Evolutionary conservation across 2,888 invertebrate genomes (phyloP), one percentile per base, ranked within the genome.

Genomic region (Erebia ligea): DNA sequence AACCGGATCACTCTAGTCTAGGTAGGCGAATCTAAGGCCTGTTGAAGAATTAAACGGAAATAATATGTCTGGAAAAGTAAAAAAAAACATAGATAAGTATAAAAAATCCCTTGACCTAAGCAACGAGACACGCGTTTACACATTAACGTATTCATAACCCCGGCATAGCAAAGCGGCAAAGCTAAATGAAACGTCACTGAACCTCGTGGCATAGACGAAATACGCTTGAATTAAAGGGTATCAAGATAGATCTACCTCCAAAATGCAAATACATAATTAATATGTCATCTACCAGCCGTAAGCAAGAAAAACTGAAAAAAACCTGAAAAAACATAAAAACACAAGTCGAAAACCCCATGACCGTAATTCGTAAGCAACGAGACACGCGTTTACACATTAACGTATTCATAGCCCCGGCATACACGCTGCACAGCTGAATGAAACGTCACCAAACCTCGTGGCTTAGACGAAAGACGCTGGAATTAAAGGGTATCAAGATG

Each of bases 381-480:
- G 42, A 45, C 11, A 11, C 48, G 11, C 48, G 13, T 13, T 48
- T 48, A 13, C 48, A 13, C 11, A 48, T 48, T 15, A 48, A 48
- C 1, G 48, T 48, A 48, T 48, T 48, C 48, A 48, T 48, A 48
- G 48, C 48, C 2, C 13, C 13, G 48, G 13, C 4, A 13, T 13
- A 11, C 48, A 48, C 75, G 74, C n/a, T 71, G 73, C 70, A 70
- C 13, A 15, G 13, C 13, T 15, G 15, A 48, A 15, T 15, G 48
- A 15, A 48, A 15, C 19, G 21, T 10, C 54, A 54, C 19, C 1
- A 19, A 54, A 54, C 17, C 19, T 54, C 48, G 11, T 48, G 11
- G 15, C 15, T 13, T 2, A 50, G n/a, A 50, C 5, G 50, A 50
- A 50, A 50, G 3, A 50, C 13, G n/a, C 50, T n/a, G 15, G 50